A percentile compares a stretch with the other conserved stretches of the same genome.
phyloP scores from a whole-genome alignment of 2,113 vertebrate genomes.

The Anser brachyrhynchus region DNA sequence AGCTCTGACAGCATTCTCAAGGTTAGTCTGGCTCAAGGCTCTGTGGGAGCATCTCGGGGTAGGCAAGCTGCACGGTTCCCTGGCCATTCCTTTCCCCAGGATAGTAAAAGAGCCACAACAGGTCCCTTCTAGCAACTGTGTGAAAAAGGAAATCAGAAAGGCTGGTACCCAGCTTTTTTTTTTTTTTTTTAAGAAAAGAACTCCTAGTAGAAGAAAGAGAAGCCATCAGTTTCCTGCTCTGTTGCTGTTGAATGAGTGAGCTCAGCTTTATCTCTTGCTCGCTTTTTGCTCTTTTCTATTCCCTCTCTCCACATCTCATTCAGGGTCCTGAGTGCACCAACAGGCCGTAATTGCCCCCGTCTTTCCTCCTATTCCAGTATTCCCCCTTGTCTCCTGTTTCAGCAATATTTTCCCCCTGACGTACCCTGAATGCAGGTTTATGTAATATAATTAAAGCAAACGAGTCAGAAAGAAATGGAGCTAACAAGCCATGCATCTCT shows the following conservation, averaged over 20 bases:
- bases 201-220: not conserved
- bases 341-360: not conserved
- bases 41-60: not conserved
- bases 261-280: not conserved
- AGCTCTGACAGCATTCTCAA: not conserved
- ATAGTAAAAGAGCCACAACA: not conserved
- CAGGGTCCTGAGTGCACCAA: not conserved
- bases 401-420: conserved; percentile 37
- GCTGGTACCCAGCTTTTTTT: not conserved
- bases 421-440: conserved; percentile 24
- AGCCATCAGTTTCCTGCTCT: not conserved
- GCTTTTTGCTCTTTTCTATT: not conserved
- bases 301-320: not conserved
- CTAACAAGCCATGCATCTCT: conserved; percentile 47
- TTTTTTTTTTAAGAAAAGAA: not conserved
- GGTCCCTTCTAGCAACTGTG: not conserved
- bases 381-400: not conserved
- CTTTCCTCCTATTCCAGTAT: not conserved
- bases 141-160: not conserved
- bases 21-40: not conserved
- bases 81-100: not conserved
- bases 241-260: not conserved
- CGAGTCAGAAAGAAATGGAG: conserved; percentile 45
- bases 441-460: conserved; percentile 38
- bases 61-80: not conserved